phyloP scores from a whole-genome alignment of 2,888 invertebrate genomes.

The Eupithecia inturbata region DNA sequence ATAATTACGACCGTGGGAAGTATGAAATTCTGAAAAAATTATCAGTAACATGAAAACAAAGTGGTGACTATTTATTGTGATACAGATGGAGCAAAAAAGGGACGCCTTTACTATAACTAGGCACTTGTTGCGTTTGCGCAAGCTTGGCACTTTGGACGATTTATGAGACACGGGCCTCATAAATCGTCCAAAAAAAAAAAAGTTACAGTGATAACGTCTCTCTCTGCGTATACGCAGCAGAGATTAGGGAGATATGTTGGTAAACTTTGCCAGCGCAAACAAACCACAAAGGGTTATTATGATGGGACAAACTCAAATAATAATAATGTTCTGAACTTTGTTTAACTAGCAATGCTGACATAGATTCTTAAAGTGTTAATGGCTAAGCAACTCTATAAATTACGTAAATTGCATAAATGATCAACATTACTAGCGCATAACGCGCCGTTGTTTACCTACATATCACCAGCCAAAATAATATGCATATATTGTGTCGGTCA shows the following conservation, averaged over 20 bases:
- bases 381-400: slow-evolving; percentile 32
- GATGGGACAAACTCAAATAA: slow-evolving; percentile 39
- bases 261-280: slow-evolving; percentile 58
- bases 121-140: slow-evolving; percentile 80
- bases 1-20: slow-evolving; percentile 25
- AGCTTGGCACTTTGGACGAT: slow-evolving; percentile 71
- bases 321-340: slow-evolving; percentile 20
- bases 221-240: slow-evolving; percentile 60
- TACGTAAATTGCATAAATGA: slow-evolving; percentile 21
- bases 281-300: slow-evolving; percentile 55
- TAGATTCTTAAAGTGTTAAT: slow-evolving; percentile 21
- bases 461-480: slow-evolving; percentile 38
- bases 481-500: slow-evolving; percentile 43
- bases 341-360: slow-evolving; percentile 18
- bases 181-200: too few relatives aligned
- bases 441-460: slow-evolving; percentile 30
- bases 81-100: slow-evolving; percentile 49
- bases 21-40: slow-evolving; percentile 19
- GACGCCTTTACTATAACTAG: slow-evolving; percentile 58
- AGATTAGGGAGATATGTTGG: slow-evolving; percentile 59
- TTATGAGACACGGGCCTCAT: slow-evolving; percentile 74
- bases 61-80: slow-evolving; percentile 17
- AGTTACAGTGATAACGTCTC: slow-evolving; percentile 78
- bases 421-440: slow-evolving; percentile 27
- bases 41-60: slow-evolving; percentile 13